Evolutionary conservation across 2,888 invertebrate species (phyloP).

Genomic region (Lycocerus yunnanus): DNA sequence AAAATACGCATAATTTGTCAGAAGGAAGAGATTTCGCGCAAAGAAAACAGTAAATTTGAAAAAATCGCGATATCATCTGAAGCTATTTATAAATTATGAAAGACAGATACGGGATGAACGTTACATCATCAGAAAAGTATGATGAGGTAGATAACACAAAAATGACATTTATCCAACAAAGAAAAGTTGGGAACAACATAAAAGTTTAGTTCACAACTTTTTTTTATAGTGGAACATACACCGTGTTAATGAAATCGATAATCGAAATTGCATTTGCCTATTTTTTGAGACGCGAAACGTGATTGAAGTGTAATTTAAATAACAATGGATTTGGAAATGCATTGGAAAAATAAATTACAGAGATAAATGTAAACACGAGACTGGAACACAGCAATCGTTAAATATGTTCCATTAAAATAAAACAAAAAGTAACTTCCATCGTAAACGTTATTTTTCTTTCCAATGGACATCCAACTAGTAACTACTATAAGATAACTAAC

Average conservation of each 20-base stretch:
- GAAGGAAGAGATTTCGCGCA: background rate
- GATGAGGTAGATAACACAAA: background rate
- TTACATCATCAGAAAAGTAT: background rate
- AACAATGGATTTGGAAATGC: background rate
- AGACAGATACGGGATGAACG: background rate
- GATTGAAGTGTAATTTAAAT: background rate
- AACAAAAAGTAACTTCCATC: background rate
- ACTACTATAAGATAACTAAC: background rate
- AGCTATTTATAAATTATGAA: background rate
- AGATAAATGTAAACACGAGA: background rate
- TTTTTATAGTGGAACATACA: background rate
- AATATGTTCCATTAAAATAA: background rate
- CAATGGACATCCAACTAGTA: background rate
- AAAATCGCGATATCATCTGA: background rate
- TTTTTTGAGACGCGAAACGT: background rate
- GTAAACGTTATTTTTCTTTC: background rate
- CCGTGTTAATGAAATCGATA: background rate
- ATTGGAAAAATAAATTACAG: background rate
- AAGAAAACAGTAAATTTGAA: conserved; percentile 3
- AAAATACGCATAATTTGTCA: background rate
- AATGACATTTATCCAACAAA: background rate
- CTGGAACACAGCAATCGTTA: background rate
- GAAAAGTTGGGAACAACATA: background rate
- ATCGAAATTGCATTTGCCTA: background rate
- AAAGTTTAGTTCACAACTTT: background rate